Evolutionary conservation across 2,888 invertebrate genomes (phyloP), one percentile per base, ranked within the genome.

Genomic region (Ormyrus nitidulus): DNA sequence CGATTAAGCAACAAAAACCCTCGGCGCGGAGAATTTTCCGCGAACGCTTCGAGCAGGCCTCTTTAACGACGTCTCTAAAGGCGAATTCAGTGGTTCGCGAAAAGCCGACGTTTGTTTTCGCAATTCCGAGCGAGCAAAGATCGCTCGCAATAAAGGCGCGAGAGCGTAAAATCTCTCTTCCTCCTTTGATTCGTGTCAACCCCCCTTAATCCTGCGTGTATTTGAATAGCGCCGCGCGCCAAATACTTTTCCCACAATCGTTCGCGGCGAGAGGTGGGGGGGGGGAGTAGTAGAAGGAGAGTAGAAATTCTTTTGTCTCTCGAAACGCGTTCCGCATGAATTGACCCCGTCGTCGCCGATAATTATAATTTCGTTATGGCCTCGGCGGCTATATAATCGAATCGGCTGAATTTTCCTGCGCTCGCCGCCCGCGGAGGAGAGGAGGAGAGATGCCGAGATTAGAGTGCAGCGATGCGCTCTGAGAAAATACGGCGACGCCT

Each of bases 291-390:
- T 5, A 51, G 34, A 19, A 48, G 48, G 10, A 8, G 51, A 61
- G 59, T 58, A 58, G 49, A 66, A 66, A 74, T 74, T 74, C 74
- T 74, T 74, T 74, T 74, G 74, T 58, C 65, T 66, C 58, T 53
- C n/a, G 48, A 9, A 34, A 34, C 46, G 49, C 51, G 66, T 75
- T 75, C 75, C 66, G 59, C 66, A 66, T 75, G 66, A 75, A 75
- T 75, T 66, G 59, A 44, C 58, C 48, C 34, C n/a, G 10, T 9
- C 53, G 51, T 58, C 51, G 49, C 44, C 49, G 66, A 75, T 75
- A 75, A 75, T 75, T 75, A 65, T 75, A 66, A 59, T 66, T 75
- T 75, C 75, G 56, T 75, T 68, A 59, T 75, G 75, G 59, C 59
- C 59, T 74, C 66, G 59, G 68, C 75, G 54, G 58, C 10, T 53